These are phyloP conservation scores for Drosophila simulans DNA, from an alignment of 1,140 invertebrate species.

Conservation along the genomic window DNA sequence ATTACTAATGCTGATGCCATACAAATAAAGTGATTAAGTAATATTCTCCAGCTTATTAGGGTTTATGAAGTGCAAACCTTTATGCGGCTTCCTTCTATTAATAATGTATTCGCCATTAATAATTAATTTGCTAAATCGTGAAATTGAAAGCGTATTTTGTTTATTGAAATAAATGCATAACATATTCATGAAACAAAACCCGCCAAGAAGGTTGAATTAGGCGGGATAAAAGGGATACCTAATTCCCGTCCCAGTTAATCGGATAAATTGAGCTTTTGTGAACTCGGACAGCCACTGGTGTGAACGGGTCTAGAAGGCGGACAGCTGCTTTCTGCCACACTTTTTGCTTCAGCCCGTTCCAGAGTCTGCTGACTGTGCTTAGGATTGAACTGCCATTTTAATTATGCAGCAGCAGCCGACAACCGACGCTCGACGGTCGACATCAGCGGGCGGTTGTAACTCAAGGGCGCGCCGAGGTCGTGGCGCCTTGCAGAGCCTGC, in stretches of 20 bases:
- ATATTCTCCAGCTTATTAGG: not conserved
- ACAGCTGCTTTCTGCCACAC: conserved; percentile 20
- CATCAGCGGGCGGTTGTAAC: conserved; percentile 32
- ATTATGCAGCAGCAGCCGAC: conserved; percentile 62
- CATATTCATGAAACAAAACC: conserved; percentile 18
- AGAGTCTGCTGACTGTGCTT: conserved; percentile 34
- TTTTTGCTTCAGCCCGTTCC: too few species aligned
- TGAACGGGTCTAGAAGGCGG: conserved; percentile 10
- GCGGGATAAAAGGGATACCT: conserved; percentile 13
- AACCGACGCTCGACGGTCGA: conserved; percentile 1
- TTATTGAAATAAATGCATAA: conserved; percentile 26
- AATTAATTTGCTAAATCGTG: conserved; percentile 24
- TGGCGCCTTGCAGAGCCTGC: conserved; percentile 38
- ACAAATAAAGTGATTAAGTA: too few species aligned
- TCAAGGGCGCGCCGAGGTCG: conserved; percentile 61
- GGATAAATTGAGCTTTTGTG: conserved; percentile 29
- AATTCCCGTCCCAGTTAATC: conserved; percentile 22
- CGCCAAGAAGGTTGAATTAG: not conserved
- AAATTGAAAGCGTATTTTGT: conserved; percentile 33
- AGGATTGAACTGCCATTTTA: conserved; percentile 73
- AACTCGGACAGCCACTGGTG: conserved; percentile 14
- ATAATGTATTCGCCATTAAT: conserved; percentile 3
- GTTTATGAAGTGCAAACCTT: not conserved
- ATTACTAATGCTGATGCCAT: too few species aligned
- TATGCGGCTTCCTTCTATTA: not conserved